Evolutionary conservation across 2,888 invertebrate genomes (phyloP), one percentile per base, ranked within the genome.

Genomic region (Nymphalis urticae): DNA sequence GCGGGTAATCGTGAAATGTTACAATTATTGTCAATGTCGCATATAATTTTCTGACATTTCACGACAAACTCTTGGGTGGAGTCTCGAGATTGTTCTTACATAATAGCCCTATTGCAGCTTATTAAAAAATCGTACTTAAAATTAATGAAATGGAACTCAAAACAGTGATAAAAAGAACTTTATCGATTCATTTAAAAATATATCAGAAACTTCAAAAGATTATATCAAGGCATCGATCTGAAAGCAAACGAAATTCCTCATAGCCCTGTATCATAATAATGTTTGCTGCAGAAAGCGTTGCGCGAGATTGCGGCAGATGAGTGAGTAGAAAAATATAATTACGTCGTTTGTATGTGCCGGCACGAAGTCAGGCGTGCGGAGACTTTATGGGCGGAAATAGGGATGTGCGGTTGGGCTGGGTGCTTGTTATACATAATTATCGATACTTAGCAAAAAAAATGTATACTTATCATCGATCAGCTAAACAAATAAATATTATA

Each of bases 331-430:
- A 84, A 84, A 84, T 84, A 85, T 89, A 90, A 90, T 90, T 81
- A 85, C 80, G 86, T 85, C 82, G 83, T 90, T 88, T 87, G 84
- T 89, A 91, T 90, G 90, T 85, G 82, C 76, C 74, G 82, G 80
- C 91, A 91, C 89, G 90, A 76, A 75, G 79, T 70, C 75, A 76
- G 77, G 76, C 85, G 85, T 86, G 86, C 81, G 73, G 73, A 72
- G 75, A 82, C 83, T 85, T 81, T 82, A 80, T 77, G 75, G 78
- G 76, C 42, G 64, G 50, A 60, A 56, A 70, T 60, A 64, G 66
- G 48, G 66, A 56, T 50, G 72, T 59, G 64, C 27, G 36, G 51
- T n/a, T 21, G 16, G n/a, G 17, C 19, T 50, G 17, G 19, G 17
- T 9, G 50, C 17, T 50, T 9, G 50, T 19, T 50, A 1, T 32